Evolutionary conservation across 2,888 invertebrate species (phyloP).

Genomic region (Gnatocerus cornutus): DNA sequence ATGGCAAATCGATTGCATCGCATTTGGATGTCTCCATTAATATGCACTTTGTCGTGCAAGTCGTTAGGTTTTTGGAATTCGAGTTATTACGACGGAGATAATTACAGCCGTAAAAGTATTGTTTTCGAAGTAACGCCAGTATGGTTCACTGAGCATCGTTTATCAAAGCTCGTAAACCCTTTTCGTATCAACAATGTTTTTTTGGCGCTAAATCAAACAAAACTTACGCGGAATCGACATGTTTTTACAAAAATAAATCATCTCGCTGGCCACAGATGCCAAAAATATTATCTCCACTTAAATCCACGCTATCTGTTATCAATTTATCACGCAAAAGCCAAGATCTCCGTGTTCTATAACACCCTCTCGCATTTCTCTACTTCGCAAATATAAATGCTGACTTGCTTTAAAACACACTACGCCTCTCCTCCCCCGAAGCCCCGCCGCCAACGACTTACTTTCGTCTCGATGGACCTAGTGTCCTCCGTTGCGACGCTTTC

Average conservation of each 20-base stretch:
- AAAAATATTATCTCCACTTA: conserved; percentile 14
- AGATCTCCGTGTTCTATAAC: conserved; percentile 9
- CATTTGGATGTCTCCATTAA: conserved; percentile 27
- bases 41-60: conserved; percentile 21
- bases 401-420: conserved; percentile 8
- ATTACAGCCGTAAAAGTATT: conserved; percentile 9
- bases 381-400: conserved; percentile 31
- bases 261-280: conserved; percentile 4
- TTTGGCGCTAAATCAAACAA: conserved; percentile 41
- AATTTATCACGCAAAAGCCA: conserved; percentile 2
- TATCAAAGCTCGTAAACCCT: not conserved
- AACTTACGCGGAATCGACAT: not conserved
- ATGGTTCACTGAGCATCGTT: not conserved
- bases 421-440: conserved; percentile 6
- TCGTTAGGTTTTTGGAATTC: conserved; percentile 21
- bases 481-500: conserved; percentile 11
- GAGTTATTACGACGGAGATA: conserved; percentile 7
- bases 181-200: too few species aligned
- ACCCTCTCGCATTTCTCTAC: conserved; percentile 28
- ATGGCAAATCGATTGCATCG: conserved; percentile 21
- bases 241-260: conserved; percentile 29
- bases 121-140: conserved; percentile 6
- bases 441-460: conserved; percentile 28
- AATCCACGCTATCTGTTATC: conserved; percentile 12
- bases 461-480: conserved; percentile 24